Evolutionary conservation across 2,113 vertebrate species (phyloP).

Genomic region (Pachyramphus minor): DNA sequence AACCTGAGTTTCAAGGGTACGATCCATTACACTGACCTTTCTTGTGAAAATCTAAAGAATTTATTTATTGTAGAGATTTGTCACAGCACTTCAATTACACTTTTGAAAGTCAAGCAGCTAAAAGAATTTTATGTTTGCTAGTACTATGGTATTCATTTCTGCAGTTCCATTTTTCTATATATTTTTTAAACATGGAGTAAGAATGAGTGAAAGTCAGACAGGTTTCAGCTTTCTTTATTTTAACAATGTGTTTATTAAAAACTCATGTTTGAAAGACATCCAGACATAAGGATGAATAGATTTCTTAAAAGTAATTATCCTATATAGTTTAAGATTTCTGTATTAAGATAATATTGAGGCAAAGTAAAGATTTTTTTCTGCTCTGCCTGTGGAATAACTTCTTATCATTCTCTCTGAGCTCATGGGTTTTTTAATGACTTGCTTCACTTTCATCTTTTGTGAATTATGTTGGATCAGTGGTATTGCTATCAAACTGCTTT

Average conservation of each 20-base stretch:
- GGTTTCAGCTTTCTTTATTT: background rate
- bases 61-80: background rate
- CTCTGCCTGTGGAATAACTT: background rate
- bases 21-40: background rate
- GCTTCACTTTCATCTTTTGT: background rate
- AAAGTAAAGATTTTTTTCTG: background rate
- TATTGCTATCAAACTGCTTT: background rate
- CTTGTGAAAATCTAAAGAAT: background rate
- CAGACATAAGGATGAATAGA: background rate
- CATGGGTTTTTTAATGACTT: background rate
- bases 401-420: background rate
- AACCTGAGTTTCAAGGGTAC: background rate
- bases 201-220: background rate
- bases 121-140: background rate
- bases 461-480: background rate
- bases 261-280: background rate
- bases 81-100: background rate
- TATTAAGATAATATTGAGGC: background rate
- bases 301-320: background rate
- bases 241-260: background rate
- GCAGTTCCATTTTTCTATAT: background rate
- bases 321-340: background rate
- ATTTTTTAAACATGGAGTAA: background rate
- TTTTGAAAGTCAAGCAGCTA: background rate
- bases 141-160: background rate